These are phyloP conservation scores for Onychostoma macrolepis DNA, from an alignment of 2,113 vertebrate genomes.

Conservation along the genomic window DNA sequence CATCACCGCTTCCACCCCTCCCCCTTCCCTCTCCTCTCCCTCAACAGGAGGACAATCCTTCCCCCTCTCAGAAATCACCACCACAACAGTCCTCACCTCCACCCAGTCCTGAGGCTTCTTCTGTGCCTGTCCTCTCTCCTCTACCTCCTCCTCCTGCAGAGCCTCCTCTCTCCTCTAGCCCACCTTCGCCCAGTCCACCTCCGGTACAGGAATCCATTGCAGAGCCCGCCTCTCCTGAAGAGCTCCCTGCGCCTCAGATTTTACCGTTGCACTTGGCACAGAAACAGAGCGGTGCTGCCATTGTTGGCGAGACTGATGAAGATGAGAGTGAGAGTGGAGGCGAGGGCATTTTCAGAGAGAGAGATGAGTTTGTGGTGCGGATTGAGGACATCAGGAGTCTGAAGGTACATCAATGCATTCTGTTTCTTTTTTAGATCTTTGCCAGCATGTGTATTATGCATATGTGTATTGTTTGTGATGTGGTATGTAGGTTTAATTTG, in stretches of 20 bases:
- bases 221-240: conserved; percentile 72
- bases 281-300: conserved; percentile 89
- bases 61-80: conserved; percentile 45
- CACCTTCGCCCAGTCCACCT: conserved; percentile 55
- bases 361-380: conserved; percentile 91
- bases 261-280: conserved; percentile 87
- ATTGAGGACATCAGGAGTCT: conserved; percentile 88
- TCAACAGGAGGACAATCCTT: conserved; percentile 69
- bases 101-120: conserved; percentile 36
- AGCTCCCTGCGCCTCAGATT: conserved; percentile 72
- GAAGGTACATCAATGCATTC: conserved; percentile 4
- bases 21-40: conserved; percentile 57
- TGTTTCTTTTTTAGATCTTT: background rate
- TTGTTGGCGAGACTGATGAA: conserved; percentile 89
- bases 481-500: background rate
- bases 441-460: background rate
- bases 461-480: background rate
- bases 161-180: conserved; percentile 22
- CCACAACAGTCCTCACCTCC: conserved; percentile 55
- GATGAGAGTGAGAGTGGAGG: conserved; percentile 89
- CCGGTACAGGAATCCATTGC: conserved; percentile 67
- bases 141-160: conserved; percentile 58
- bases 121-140: conserved; percentile 52
- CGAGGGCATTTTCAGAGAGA: conserved; percentile 89
- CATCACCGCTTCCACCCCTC: conserved; percentile 60